Evolutionary conservation across 2,113 vertebrate genomes (phyloP).

Genomic region (Coreoperca whiteheadi): DNA sequence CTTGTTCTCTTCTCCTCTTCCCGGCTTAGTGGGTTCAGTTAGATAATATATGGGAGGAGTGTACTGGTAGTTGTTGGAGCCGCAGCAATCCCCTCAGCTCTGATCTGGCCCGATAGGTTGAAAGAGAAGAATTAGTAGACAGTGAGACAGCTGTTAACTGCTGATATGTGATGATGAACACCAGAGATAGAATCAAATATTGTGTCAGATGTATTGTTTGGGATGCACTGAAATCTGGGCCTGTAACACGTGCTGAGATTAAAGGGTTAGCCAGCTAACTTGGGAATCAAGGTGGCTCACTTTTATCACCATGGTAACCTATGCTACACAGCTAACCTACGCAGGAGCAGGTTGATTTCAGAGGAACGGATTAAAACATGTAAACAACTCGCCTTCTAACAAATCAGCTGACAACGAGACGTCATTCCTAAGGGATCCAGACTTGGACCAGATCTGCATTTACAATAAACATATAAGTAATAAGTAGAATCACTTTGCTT

Average conservation of each 20-base stretch:
- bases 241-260: neutral
- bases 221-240: neutral
- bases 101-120: slow-evolving; percentile 29
- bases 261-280: slow-evolving; percentile 14
- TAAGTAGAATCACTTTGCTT: neutral
- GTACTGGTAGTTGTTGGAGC: slow-evolving; percentile 21
- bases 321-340: neutral
- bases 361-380: neutral
- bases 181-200: slow-evolving; percentile 11
- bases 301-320: neutral
- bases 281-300: neutral
- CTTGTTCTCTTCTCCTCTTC: slow-evolving; percentile 12
- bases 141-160: slow-evolving; percentile 40
- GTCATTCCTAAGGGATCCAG: neutral
- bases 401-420: no score
- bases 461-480: neutral
- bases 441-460: neutral
- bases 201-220: slow-evolving; percentile 5
- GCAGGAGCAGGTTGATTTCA: neutral
- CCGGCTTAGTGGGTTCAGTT: slow-evolving; percentile 26
- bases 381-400: neutral
- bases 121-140: slow-evolving; percentile 40
- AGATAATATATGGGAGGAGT: slow-evolving; percentile 48
- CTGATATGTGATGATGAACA: slow-evolving; percentile 15
- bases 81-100: slow-evolving; percentile 26